Evolutionary conservation across 2,797 vertebrate genomes (phyloP), one percentile per base, ranked within the genome.

Genomic region (Columba guinea): DNA sequence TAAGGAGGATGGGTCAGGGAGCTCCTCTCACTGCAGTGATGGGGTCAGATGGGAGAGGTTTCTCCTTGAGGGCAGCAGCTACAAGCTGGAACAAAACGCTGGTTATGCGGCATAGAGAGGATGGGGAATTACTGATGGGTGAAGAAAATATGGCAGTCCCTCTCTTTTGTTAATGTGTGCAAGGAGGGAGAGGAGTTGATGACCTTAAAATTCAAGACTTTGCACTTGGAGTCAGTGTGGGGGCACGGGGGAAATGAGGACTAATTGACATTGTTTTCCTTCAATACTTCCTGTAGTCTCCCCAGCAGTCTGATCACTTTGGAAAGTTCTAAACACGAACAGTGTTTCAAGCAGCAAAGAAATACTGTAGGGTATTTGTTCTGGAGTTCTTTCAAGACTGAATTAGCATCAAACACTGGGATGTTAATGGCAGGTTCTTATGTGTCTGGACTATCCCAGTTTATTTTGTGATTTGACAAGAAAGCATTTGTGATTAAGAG

Each of bases 391-490:
- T 88, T 84, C 69, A 68, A 81, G 73, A 16, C 37, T 44, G 46
- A 58, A 52, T 90, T 71, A 86, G 28, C 46, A 70, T 80, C 60
- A 68, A 30, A 30, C 24, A 52, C 23, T 17, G 34, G 34, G 55
- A 58, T 59, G 55, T 63, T 76, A 39, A 35, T 62, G 69, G 20
- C 41, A 81, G 34, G 58, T 39, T 78, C 82, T 68, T 83, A 17
- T 44, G 20, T 14, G 26, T 41, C 52, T 71, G 46, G 76, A 35
- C 58, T 53, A 23, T 48, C 51, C 24, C 17, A 0, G 0, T 58
- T 81, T 62, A 27, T 87, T 88, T 83, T 75, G 53, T 91, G 62
- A 48, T 87, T 84, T 81, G 76, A 68, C 70, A 85, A 62, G 35
- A 56, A 80, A 19, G 35, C 12, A 48, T 75, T 85, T 53, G 30